Percentiles rank a stretch among this genome's conserved stretches.
These are phyloP conservation scores for Parascotia fuliginaria DNA, from an alignment of 2,888 invertebrate genomes.

Conservation along the genomic window DNA sequence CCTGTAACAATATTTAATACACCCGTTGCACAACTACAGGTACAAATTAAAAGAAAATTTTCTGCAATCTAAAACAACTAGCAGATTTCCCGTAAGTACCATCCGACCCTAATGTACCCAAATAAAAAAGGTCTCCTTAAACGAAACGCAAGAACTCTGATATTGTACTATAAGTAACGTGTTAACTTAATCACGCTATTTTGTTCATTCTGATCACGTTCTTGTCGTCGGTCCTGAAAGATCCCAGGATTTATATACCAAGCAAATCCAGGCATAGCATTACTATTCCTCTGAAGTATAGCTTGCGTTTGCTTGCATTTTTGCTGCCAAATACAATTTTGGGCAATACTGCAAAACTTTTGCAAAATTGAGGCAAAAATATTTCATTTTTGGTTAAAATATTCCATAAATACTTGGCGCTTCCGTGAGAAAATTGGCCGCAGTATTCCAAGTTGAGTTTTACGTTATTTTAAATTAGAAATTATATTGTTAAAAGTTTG, in stretches of 20 bases:
- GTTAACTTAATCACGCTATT: slow-evolving; percentile 28
- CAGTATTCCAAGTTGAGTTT: slow-evolving; percentile 17
- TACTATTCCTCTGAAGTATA: slow-evolving; percentile 35
- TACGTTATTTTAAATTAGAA: background rate
- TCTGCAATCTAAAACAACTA: slow-evolving; percentile 5
- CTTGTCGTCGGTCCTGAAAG: slow-evolving; percentile 16
- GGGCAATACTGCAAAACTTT: slow-evolving; percentile 26
- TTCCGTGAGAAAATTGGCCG: slow-evolving; percentile 16
- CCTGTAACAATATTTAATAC: no score
- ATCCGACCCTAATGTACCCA: slow-evolving; percentile 11
- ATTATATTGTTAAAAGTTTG: no score
- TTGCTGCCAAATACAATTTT: slow-evolving; percentile 45
- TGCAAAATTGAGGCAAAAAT: slow-evolving; percentile 20
- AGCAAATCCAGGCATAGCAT: slow-evolving; percentile 36
- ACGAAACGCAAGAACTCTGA: slow-evolving; percentile 15
- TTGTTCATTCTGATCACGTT: slow-evolving; percentile 40
- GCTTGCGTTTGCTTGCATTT: slow-evolving; percentile 43
- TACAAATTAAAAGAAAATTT: background rate
- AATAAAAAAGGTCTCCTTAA: slow-evolving; percentile 17
- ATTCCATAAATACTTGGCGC: slow-evolving; percentile 11
- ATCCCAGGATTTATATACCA: slow-evolving; percentile 42
- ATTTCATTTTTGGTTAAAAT: slow-evolving; percentile 20
- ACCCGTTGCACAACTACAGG: background rate
- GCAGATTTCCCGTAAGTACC: slow-evolving; percentile 7
- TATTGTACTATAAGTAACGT: slow-evolving; percentile 23